Evolutionary conservation across 1,140 invertebrate species (phyloP).

Genomic region (Drosophila pectinifera): DNA sequence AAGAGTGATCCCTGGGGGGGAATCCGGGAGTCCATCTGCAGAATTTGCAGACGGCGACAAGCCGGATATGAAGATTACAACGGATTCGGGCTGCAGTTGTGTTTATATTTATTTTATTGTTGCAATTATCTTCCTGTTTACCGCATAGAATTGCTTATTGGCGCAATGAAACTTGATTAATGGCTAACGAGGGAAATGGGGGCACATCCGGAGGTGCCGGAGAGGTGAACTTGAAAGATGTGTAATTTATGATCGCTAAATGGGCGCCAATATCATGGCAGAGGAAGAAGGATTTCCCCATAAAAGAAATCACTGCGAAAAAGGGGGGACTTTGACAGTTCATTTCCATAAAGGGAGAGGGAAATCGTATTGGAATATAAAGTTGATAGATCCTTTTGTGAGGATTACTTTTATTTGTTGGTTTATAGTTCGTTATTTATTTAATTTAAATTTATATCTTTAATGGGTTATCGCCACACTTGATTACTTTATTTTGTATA

Average conservation of each 20-base stretch:
- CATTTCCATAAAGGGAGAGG: neutral
- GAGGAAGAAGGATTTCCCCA: constrained; percentile 7
- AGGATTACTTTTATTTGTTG: neutral
- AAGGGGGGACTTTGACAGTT: neutral
- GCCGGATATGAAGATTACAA: constrained; percentile 74
- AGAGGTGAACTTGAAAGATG: constrained; percentile 38
- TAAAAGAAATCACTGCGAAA: constrained; percentile 5
- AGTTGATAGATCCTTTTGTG: neutral
- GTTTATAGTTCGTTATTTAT: neutral
- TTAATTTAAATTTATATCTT: neutral
- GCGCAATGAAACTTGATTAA: constrained; percentile 60
- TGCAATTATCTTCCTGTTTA: constrained; percentile 64
- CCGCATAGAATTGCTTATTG: constrained; percentile 60
- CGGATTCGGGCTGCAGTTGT: constrained; percentile 46
- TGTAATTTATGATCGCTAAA: constrained; percentile 13
- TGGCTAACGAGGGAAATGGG: constrained; percentile 34
- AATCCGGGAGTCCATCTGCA: constrained; percentile 7
- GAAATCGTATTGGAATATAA: neutral
- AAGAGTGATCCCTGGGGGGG: constrained; percentile 36
- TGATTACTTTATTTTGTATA: too few species aligned
- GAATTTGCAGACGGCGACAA: constrained; percentile 44
- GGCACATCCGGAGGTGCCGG: constrained; percentile 47
- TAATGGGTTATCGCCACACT: too few species aligned
- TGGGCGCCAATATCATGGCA: constrained; percentile 12
- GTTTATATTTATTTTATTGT: constrained; percentile 78